A percentile compares a stretch with the other conserved stretches of the same genome.
These are phyloP conservation scores for Amblyraja radiata DNA, from an alignment of 2,797 vertebrate species.

Conservation along the genomic window DNA sequence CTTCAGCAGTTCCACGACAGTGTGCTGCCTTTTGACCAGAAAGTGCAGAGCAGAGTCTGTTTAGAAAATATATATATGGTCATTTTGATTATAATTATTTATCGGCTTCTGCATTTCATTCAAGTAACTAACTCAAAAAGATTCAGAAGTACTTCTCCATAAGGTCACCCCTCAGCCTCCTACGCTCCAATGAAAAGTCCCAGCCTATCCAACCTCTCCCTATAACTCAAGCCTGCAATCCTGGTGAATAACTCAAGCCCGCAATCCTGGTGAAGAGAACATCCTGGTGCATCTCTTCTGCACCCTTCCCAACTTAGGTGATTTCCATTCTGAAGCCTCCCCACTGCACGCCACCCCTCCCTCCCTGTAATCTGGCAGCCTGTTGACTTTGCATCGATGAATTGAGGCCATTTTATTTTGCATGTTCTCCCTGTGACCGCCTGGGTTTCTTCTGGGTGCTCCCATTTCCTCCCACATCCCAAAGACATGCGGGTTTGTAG, in stretches of 20 bases:
- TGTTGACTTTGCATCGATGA: background rate
- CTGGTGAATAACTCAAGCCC: no score
- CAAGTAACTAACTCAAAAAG: background rate
- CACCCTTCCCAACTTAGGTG: background rate
- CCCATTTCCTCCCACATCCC: no score
- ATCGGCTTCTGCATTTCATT: background rate
- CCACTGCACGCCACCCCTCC: background rate
- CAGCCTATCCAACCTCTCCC: no score
- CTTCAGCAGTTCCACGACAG: conserved; percentile 85
- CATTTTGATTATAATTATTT: background rate
- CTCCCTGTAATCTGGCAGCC: background rate
- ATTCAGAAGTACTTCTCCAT: background rate
- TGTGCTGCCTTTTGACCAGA: conserved; percentile 79
- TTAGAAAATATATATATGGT: background rate
- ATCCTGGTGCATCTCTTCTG: no score
- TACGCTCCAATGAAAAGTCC: no score
- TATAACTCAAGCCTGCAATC: no score
- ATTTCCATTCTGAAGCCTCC: background rate
- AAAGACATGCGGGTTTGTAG: no score
- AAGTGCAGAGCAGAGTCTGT: background rate
- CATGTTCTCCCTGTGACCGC: no score
- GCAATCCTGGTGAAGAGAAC: no score
- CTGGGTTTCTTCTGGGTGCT: no score
- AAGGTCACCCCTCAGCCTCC: no score
- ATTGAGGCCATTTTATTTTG: background rate